Evolutionary conservation across 2,797 vertebrate species (phyloP), one percentile per base, ranked within the genome.

Genomic region (Onychomys torridus): DNA sequence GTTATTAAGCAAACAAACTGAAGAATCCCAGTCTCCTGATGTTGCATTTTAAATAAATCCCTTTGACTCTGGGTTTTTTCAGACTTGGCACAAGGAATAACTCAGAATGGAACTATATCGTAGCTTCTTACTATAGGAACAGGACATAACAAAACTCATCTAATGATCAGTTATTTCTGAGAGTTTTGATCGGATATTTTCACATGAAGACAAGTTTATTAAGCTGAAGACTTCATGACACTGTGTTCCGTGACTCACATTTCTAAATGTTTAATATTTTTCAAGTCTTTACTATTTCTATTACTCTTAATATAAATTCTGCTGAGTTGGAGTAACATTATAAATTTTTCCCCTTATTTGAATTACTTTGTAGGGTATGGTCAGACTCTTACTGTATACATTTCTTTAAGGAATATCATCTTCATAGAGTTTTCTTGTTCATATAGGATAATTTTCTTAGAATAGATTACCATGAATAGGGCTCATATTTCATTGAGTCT

Each of bases 141-240:
- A 71, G 1, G 25, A 95, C 32, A 23, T 95, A 96, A 34, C 1
- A 0, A 43, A 17, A 32, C 23, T 29, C 10, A 37, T 69, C 23
- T 78, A 61, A 67, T 78, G 32, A 69, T 40, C n/a, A 79, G 16
- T 88, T 87, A 9, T 88, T 97, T 97, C 46, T 69, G 81, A 93
- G 78, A 75, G 87, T 91, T 92, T 95, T 91, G 34, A 94, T 95
- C 94, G 76, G 16, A 82, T 81, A 27, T 87, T 94, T 95, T 49
- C 32, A 46, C 91, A 91, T 84, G 5, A 19, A 85, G 37, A 43
- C 6, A 84, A 59, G 91, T 91, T 95, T 94, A 90, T 93, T 93
- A 92, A 95, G 63, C 78, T 40, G 71, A 93, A 83, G 34, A 71
- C 55, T 95, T 96, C 34, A 49, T 93, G 91, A 84, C 14, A 89